Evolutionary conservation across 1,140 invertebrate genomes (phyloP).

Genomic region (Drosophila kikkawai): DNA sequence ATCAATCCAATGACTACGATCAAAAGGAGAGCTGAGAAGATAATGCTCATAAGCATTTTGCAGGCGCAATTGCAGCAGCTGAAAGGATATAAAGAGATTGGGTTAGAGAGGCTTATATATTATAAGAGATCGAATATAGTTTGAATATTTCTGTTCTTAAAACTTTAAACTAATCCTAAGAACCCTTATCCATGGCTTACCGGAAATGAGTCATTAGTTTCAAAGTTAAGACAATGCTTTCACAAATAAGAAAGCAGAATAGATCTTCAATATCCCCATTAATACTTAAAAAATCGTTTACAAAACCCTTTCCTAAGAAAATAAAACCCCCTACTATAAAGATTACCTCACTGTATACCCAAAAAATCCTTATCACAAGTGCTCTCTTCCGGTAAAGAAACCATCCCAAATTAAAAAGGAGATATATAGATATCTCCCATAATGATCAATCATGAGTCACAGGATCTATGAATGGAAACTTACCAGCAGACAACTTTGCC

Average conservation of each 20-base stretch:
- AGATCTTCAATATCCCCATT: neutral
- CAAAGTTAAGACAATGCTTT: neutral
- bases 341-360: neutral
- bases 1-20: conserved; percentile 74
- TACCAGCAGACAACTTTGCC: conserved; percentile 81
- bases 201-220: neutral
- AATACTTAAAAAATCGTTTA: neutral
- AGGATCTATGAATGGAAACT: conserved; percentile 35
- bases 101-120: neutral
- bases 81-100: conserved; percentile 7
- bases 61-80: conserved; percentile 79
- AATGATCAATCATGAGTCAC: conserved; percentile 46
- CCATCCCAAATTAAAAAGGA: neutral
- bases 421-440: neutral
- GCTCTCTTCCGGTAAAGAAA: conserved; percentile 3
- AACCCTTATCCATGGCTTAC: neutral
- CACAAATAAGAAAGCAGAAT: neutral
- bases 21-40: conserved; percentile 65
- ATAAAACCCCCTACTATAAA: neutral
- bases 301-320: neutral
- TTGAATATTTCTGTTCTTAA: neutral
- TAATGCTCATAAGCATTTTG: conserved; percentile 73
- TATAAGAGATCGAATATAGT: neutral
- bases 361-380: conserved; percentile 3
- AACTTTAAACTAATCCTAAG: no score